These are phyloP conservation scores for Meteorus cinctellus DNA, from an alignment of 2,888 invertebrate species.

Conservation along the genomic window DNA sequence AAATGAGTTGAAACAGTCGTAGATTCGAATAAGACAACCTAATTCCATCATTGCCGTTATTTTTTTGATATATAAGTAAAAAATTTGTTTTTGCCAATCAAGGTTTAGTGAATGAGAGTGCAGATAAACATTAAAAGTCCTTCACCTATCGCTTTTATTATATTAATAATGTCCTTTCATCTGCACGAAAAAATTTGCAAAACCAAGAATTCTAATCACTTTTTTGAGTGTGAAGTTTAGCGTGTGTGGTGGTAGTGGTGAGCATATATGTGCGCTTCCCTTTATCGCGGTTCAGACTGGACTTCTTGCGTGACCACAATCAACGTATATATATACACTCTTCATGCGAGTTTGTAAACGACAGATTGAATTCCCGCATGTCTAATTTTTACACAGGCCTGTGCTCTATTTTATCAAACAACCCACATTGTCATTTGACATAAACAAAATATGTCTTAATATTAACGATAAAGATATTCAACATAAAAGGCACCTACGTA, in stretches of 20 bases:
- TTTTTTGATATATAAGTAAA: background rate
- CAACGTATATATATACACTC: background rate
- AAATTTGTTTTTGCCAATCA: background rate
- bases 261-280: background rate
- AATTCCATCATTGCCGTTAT: background rate
- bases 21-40: background rate
- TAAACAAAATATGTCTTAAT: no score
- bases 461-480: background rate
- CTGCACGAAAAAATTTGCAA: no score
- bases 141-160: no score
- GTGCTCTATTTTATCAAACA: background rate
- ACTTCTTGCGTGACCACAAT: background rate
- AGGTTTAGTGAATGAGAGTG: background rate
- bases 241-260: background rate
- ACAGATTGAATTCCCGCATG: background rate
- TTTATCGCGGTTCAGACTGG: conserved; percentile 5
- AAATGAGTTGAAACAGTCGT: background rate
- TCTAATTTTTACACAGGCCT: no score
- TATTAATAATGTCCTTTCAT: no score
- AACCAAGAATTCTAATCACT: background rate
- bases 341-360: background rate
- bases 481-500: background rate
- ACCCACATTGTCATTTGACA: no score
- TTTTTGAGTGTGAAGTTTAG: background rate
- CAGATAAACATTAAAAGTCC: background rate